phyloP scores from a whole-genome alignment of 2,797 vertebrate species.

The Anguilla pacifica region DNA sequence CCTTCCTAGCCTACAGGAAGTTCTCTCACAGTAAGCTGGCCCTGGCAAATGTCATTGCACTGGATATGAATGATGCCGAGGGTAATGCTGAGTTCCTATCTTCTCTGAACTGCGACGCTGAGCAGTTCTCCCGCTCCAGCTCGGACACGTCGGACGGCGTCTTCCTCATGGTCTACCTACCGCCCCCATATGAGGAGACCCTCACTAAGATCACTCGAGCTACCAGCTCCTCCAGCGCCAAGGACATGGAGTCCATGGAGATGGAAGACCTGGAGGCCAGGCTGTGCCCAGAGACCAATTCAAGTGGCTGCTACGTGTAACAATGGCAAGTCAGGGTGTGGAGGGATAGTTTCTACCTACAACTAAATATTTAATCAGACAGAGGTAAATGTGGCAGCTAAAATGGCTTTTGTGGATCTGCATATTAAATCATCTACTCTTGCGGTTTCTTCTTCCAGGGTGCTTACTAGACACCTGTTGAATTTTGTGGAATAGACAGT shows the following conservation, averaged over 20 bases:
- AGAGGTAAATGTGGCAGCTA: neutral
- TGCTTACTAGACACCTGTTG: neutral
- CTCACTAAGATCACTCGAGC: constrained; percentile 71
- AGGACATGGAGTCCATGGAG: constrained; percentile 61
- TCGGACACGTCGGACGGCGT: constrained; percentile 68
- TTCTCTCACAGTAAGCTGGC: constrained; percentile 60
- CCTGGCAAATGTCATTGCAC: constrained; percentile 59
- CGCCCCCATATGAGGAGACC: constrained; percentile 83
- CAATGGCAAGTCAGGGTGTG: neutral
- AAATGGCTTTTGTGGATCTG: neutral
- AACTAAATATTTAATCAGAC: neutral
- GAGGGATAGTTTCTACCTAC: neutral
- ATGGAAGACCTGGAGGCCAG: constrained; percentile 65
- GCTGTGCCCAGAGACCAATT: constrained; percentile 43
- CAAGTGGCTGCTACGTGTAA: neutral
- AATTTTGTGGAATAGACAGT: neutral
- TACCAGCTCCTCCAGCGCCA: constrained; percentile 70
- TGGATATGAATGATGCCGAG: constrained; percentile 63
- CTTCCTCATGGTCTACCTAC: constrained; percentile 76
- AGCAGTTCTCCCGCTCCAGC: constrained; percentile 68
- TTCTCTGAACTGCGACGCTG: constrained; percentile 60
- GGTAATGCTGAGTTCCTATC: constrained; percentile 63
- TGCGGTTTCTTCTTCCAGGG: neutral
- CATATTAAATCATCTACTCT: neutral
- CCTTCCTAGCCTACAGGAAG: constrained; percentile 49